These are phyloP conservation scores for Menidia menidia DNA, from an alignment of 2,797 vertebrate species.

Conservation along the genomic window DNA sequence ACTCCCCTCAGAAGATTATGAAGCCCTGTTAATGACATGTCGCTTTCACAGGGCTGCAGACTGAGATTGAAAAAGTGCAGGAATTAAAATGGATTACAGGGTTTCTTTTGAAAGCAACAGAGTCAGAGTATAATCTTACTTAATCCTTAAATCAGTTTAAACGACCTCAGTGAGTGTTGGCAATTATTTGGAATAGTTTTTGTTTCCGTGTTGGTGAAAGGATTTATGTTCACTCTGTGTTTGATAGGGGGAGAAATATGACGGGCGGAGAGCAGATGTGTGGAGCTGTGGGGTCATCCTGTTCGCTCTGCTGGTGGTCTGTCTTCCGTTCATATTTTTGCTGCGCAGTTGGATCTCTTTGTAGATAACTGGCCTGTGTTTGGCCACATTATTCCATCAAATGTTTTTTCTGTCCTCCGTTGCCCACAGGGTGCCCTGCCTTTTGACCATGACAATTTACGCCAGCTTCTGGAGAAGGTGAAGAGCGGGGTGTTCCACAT, in stretches of 20 bases:
- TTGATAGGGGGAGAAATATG: constrained; percentile 91
- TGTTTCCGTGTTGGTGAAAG: constrained; percentile 5
- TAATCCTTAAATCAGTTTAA: constrained; percentile 19
- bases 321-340: constrained; percentile 38
- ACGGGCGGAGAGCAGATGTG: constrained; percentile 91
- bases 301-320: constrained; percentile 93
- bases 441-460: constrained; percentile 93
- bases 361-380: not conserved
- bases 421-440: constrained; percentile 88
- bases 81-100: constrained; percentile 39
- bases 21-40: constrained; percentile 24
- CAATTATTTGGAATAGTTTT: constrained; percentile 16
- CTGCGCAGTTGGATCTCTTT: not conserved
- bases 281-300: constrained; percentile 97
- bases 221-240: constrained; percentile 30
- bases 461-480: constrained; percentile 94
- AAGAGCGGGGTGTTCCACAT: constrained; percentile 95
- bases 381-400: not conserved
- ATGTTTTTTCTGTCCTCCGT: constrained; percentile 1
- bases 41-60: constrained; percentile 14
- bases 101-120: constrained; percentile 27
- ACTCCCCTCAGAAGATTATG: constrained; percentile 31
- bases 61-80: constrained; percentile 20
- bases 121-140: constrained; percentile 9
- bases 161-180: constrained; percentile 8